Evolutionary conservation across 2,888 invertebrate species (phyloP), one percentile per base, ranked within the genome.

Genomic region (Luffia ferchaultella): DNA sequence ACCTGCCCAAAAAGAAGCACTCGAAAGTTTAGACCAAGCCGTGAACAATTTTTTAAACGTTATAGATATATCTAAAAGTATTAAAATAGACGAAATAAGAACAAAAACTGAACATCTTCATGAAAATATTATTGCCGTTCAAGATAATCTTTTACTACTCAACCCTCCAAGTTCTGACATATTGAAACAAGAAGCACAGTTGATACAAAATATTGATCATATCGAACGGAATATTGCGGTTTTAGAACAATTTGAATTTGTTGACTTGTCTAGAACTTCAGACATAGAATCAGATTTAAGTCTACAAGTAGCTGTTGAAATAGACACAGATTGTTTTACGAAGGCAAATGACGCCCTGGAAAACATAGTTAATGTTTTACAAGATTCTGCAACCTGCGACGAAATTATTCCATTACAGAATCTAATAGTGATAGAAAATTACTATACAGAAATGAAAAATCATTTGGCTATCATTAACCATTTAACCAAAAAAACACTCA

Each of bases 201-300:
- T 82, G 16, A 68, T 80, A 50, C 65, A 77, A 57, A 63, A 66
- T 9, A 61, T 82, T 45, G 65, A 68, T 53, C 71, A 76, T 53
- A 62, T 83, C 15, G 73, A 80, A 60, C 70, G 57, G 16, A 73
- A 68, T 54, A 75, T 80, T 55, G 76, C 74, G 45, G 68, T 71
- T 1, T 60, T 80, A 49, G 71, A 78, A 60, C 68, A 77, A 55
- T 73, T 67, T 58, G 68, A 77, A 54, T 76, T 78, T 51, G 63
- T 82, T 7, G 71, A 78, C 50, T 59, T 79, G 43, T 68, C 73
- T 15, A 60, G 62, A 52, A 62, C 60, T 40, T 76, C 75, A 2
- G 73, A 80, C 45, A 61, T 73, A n/a, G 57, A 60, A 15, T 60
- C 62, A 18, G 67, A 63, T 53, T 53, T 54, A 17, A 68, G 70